A percentile compares a stretch with the other conserved stretches of the same genome.
phyloP scores from a whole-genome alignment of 2,113 vertebrate genomes.

The Sceloporus undulatus region DNA sequence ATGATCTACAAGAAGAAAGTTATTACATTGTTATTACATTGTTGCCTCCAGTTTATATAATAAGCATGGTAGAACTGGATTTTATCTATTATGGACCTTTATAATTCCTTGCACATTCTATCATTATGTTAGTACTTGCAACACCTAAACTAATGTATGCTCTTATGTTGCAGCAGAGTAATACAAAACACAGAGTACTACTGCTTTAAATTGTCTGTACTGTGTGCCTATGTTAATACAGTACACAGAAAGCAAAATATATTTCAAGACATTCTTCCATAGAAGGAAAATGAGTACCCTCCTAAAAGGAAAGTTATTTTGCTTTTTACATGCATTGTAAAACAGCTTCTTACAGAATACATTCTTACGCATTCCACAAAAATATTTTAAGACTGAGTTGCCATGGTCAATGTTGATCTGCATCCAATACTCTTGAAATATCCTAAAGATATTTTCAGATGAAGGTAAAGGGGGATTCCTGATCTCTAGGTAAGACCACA shows the following conservation, averaged over 20 bases:
- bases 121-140: neutral
- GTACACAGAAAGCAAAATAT: neutral
- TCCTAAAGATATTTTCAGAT: neutral
- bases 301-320: neutral
- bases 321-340: neutral
- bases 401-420: neutral
- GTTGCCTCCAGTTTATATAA: neutral
- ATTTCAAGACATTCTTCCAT: neutral
- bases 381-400: neutral
- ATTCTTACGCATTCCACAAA: neutral
- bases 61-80: neutral
- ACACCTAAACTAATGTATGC: neutral
- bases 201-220: neutral
- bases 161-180: neutral
- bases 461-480: neutral
- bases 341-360: neutral
- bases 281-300: neutral
- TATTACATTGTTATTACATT: neutral
- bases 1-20: slow-evolving; percentile 85
- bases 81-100: neutral
- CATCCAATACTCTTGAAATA: neutral
- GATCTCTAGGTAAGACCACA: neutral
- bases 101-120: neutral
- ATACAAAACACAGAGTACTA: neutral
- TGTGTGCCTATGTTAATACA: neutral